Conservation (phyloP, 2,888 invertebrate genomes). For the Dicyrtoma fusca region DNA sequence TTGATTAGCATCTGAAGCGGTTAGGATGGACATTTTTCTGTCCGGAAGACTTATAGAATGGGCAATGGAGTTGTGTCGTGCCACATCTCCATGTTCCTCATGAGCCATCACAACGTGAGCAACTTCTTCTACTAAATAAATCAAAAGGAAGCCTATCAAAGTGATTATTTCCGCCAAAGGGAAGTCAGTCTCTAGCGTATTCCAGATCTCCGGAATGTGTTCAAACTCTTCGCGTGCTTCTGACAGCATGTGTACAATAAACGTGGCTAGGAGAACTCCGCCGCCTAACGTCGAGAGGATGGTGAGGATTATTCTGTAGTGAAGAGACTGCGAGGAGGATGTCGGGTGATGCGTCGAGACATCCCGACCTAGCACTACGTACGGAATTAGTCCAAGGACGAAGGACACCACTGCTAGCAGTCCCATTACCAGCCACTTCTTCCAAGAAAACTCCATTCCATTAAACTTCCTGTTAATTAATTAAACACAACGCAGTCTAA, state of each 20-base stretch:
- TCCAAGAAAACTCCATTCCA: conserved; percentile 32
- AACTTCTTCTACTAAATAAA: conserved; percentile 55
- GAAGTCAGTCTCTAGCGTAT: conserved; percentile 48
- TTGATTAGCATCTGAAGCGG: not conserved
- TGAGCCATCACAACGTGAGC: conserved; percentile 55
- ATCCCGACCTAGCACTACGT: conserved; percentile 16
- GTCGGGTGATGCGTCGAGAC: not conserved
- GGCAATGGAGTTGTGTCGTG: conserved; percentile 48
- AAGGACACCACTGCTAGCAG: conserved; percentile 49
- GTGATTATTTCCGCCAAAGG: conserved; percentile 53
- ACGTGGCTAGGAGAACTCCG: conserved; percentile 74
- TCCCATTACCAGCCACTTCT: conserved; percentile 54
- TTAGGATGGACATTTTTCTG: not conserved
- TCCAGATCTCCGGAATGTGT: conserved; percentile 17
- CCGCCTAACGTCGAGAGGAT: conserved; percentile 77
- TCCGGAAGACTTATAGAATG: conserved; percentile 42
- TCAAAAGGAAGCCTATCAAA: conserved; percentile 49
- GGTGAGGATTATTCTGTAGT: conserved; percentile 63
- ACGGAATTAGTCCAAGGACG: conserved; percentile 49
- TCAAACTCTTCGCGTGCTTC: conserved; percentile 65
- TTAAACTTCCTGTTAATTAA: too few species aligned
- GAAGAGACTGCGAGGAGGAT: not conserved
- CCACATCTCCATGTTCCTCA: conserved; percentile 31
- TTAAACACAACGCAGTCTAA: too few species aligned
- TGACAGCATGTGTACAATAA: conserved; percentile 76